These are phyloP conservation scores for Mastomys natalensis DNA, from an alignment of 2,113 vertebrate genomes.

Conservation along the genomic window DNA sequence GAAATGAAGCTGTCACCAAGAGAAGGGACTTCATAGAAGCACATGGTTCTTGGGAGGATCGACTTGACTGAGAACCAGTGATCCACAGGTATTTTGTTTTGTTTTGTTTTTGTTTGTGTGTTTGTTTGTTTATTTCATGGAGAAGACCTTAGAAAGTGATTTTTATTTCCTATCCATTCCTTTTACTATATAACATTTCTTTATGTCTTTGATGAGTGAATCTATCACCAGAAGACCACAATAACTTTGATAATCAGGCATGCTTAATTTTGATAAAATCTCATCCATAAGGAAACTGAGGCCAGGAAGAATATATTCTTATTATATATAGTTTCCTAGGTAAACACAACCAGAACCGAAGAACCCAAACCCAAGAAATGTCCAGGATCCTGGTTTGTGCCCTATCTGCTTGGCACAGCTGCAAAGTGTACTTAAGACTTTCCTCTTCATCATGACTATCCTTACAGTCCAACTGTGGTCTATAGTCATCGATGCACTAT, in stretches of 20 bases:
- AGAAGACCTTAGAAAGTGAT: not conserved
- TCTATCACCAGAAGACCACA: not conserved
- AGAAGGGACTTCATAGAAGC: not conserved
- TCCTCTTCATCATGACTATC: not conserved
- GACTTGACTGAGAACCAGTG: conserved; percentile 2
- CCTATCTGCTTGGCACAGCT: not conserved
- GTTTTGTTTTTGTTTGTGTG: too few species aligned
- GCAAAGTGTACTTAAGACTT: not conserved
- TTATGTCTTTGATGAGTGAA: not conserved
- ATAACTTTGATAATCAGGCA: not conserved
- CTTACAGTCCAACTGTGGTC: not conserved
- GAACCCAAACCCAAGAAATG: not conserved
- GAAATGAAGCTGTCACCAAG: not conserved
- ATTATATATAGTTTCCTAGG: not conserved
- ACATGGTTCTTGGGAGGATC: accelerated
- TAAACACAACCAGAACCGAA: not conserved
- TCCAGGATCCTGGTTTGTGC: not conserved
- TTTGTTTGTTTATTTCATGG: too few species aligned
- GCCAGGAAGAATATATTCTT: not conserved
- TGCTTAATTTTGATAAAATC: not conserved
- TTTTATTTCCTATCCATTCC: conserved; percentile 1
- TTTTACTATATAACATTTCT: not conserved
- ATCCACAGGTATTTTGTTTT: not conserved
- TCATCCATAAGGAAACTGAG: not conserved
- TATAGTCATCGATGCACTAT: not conserved